Conservation (phyloP, 92 coral and sea anemone species). For the Metridium senile region DNA sequence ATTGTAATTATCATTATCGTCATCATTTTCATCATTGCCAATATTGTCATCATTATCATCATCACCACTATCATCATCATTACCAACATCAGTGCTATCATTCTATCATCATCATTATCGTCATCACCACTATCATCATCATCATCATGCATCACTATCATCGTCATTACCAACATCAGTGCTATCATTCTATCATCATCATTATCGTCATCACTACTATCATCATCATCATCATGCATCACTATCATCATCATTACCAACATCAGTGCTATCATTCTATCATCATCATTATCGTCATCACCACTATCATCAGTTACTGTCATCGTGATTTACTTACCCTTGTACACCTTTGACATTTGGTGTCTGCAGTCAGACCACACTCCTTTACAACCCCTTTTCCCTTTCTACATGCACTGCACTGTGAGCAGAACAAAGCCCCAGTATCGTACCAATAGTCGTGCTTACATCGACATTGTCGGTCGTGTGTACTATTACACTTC, state of each 20-base stretch:
- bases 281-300: neutral
- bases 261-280: neutral
- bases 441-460: slow-evolving; percentile 32
- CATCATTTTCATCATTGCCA: neutral
- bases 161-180: neutral
- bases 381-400: slow-evolving; percentile 56
- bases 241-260: neutral
- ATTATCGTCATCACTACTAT: neutral
- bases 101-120: neutral
- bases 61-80: neutral
- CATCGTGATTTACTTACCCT: slow-evolving; percentile 38
- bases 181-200: neutral
- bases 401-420: slow-evolving; percentile 40
- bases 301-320: neutral
- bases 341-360: slow-evolving; percentile 51
- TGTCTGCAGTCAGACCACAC: slow-evolving; percentile 44
- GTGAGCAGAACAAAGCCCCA: slow-evolving; percentile 30
- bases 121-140: neutral
- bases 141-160: neutral
- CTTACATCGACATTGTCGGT: slow-evolving; percentile 53
- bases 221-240: neutral
- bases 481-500: slow-evolving; percentile 41
- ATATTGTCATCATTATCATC: neutral
- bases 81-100: neutral
- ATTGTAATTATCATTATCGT: neutral